A percentile compares a stretch with the other conserved stretches of the same genome.
Evolutionary conservation across 1,140 invertebrate species (phyloP).

Genomic region (Drosophila melanogaster): DNA sequence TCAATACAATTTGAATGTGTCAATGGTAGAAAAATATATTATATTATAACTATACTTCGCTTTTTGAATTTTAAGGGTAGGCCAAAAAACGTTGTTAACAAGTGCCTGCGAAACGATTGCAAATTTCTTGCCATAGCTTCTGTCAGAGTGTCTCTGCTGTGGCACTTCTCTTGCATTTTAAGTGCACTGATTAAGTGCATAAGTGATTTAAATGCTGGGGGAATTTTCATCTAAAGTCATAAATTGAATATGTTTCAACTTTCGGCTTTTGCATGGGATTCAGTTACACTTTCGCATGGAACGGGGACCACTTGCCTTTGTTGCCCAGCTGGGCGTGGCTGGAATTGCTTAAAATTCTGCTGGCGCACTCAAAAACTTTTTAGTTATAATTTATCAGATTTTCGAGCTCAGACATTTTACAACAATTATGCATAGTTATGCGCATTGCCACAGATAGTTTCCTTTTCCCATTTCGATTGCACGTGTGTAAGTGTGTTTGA

Average conservation of each 20-base stretch:
- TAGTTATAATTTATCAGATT: slow-evolving; percentile 76
- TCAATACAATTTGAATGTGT: no score
- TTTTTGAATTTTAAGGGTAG: no score
- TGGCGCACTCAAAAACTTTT: slow-evolving; percentile 57
- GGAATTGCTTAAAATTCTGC: slow-evolving; percentile 58
- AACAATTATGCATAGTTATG: slow-evolving; percentile 70
- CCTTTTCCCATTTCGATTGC: slow-evolving; percentile 28
- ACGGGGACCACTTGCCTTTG: slow-evolving; percentile 3
- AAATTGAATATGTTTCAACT: slow-evolving; percentile 73
- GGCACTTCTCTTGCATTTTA: slow-evolving; percentile 60
- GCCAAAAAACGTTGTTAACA: slow-evolving; percentile 3
- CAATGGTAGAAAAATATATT: no score
- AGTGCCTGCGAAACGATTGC: slow-evolving; percentile 35
- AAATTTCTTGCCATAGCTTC: slow-evolving; percentile 36
- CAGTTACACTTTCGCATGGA: slow-evolving; percentile 20
- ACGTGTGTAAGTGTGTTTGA: slow-evolving; percentile 1
- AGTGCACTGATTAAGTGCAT: slow-evolving; percentile 68
- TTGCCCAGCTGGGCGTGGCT: slow-evolving; percentile 31
- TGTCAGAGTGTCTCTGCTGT: slow-evolving; percentile 38
- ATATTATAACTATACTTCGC: no score
- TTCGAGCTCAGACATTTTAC: slow-evolving; percentile 59
- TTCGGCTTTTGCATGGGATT: slow-evolving; percentile 50
- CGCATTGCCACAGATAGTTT: slow-evolving; percentile 59
- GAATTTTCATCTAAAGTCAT: slow-evolving; percentile 61
- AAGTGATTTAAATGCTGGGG: slow-evolving; percentile 68